A percentile compares a stretch with the other conserved stretches of the same genome.
Evolutionary conservation across 2,113 vertebrate species (phyloP).

Genomic region (Takifugu flavidus): DNA sequence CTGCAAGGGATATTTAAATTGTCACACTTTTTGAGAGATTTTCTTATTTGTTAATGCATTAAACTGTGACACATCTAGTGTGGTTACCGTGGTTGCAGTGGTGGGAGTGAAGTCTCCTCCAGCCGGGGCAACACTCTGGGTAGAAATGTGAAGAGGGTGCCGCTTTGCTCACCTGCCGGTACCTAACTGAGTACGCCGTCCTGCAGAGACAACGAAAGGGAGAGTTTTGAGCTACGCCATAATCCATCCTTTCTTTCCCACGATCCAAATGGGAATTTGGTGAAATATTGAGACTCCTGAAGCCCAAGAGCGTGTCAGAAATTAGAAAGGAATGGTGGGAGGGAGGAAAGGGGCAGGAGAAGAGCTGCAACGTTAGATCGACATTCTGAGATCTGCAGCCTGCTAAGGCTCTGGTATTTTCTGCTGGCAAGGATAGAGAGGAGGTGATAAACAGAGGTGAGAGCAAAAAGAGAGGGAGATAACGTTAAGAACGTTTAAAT

Average conservation of each 20-base stretch:
- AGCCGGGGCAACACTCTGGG: slow-evolving; percentile 86
- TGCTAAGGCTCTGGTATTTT: slow-evolving; percentile 28
- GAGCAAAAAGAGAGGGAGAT: background rate
- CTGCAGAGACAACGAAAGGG: slow-evolving; percentile 64
- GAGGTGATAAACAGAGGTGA: slow-evolving; percentile 10
- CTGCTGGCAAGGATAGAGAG: slow-evolving; percentile 5
- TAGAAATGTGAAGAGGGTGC: slow-evolving; percentile 24
- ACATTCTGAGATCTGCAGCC: slow-evolving; percentile 16
- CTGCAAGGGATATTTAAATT: slow-evolving; percentile 52
- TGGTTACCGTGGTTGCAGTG: slow-evolving; percentile 83
- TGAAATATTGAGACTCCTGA: slow-evolving; percentile 26
- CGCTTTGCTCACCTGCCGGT: slow-evolving; percentile 71
- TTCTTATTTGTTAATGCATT: too few relatives aligned
- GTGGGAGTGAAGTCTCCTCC: slow-evolving; percentile 71
- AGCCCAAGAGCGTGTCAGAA: slow-evolving; percentile 27
- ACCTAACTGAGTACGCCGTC: slow-evolving; percentile 83
- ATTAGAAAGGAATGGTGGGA: slow-evolving; percentile 15
- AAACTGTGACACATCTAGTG: too few relatives aligned
- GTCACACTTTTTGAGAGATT: background rate
- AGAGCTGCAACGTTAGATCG: slow-evolving; percentile 9
- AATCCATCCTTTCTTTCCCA: too few relatives aligned
- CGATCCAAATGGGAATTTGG: slow-evolving; percentile 2
- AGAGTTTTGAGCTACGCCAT: background rate
- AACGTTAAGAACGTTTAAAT: background rate
- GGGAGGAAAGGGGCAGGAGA: background rate